Evolutionary conservation across 1,140 invertebrate genomes (phyloP), one percentile per base, ranked within the genome.

Genomic region (Drosophila repleta): DNA sequence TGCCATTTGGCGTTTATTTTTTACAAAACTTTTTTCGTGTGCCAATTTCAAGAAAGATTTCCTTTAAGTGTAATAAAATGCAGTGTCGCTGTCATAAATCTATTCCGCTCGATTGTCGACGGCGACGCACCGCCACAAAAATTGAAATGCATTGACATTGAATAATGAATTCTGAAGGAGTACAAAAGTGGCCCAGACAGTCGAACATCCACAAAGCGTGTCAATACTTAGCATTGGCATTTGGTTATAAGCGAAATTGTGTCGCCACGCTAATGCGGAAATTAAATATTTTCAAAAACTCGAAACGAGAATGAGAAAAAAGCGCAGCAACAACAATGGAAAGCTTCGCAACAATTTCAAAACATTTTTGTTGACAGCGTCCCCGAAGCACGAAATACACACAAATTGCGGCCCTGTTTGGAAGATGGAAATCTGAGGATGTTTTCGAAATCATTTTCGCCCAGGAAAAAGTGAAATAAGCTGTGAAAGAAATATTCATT

Each of bases 41-140:
- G 83, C 82, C 83, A 88, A 76, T 87, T 88, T 79, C 75, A 64
- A 73, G 71, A 87, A 83, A 87, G 74, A 87, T 87, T 88, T 83
- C 78, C 83, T 87, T 74, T 88, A 87, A 88, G 83, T 87, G 81
- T 87, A 87, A 87, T 87, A 87, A 87, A 87, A 87, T 87, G 83
- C 83, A 87, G 75, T 87, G 79, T 76, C 72, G 72, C 83, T 88
- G 83, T 87, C 83, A 88, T 87, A 87, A 87, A 87, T 87, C 79
- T 87, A 87, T 87, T 88, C 83, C 83, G 79, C 83, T 87, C 83
- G 76, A 87, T 83, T 87, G 79, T 87, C 79, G 66, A 62, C 39
- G 41, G 39, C 64, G 64, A 61, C 56, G 57, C 48, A 65, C 45
- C 55, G 73, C 78, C 78, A 46, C 77, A 87, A 88, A 88, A 82